A percentile compares a stretch with the other conserved stretches of the same genome.
Conservation (phyloP, 2,888 invertebrate genomes). For the Emesis castigata region DNA sequence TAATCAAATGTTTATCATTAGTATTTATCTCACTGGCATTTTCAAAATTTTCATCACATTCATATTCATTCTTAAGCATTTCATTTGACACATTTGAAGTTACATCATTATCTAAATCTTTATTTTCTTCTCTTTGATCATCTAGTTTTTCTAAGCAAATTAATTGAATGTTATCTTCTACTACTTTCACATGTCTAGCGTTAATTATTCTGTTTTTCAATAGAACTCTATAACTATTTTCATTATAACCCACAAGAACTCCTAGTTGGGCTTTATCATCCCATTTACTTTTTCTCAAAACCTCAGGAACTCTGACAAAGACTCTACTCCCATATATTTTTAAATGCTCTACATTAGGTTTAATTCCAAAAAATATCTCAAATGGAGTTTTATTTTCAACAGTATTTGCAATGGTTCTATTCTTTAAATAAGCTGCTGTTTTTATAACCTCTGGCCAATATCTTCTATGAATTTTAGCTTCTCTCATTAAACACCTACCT, state of each 20-base stretch:
- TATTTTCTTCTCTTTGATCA: constrained; percentile 28
- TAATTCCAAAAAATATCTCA: constrained; percentile 65
- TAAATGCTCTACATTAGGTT: constrained; percentile 64
- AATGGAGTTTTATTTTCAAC: constrained; percentile 34
- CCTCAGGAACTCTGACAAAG: constrained; percentile 68
- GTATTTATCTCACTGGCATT: constrained; percentile 28
- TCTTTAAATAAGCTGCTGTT: constrained; percentile 46
- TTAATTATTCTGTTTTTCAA: constrained; percentile 42
- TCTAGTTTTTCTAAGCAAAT: constrained; percentile 56
- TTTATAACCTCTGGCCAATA: constrained; percentile 48
- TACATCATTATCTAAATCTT: constrained; percentile 23
- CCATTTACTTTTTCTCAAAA: constrained; percentile 58
- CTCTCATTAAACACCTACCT: constrained; percentile 43
- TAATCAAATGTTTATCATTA: constrained; percentile 26
- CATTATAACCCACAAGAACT: constrained; percentile 41
- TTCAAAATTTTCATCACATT: constrained; percentile 41
- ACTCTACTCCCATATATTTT: constrained; percentile 69
- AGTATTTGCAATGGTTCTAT: constrained; percentile 34
- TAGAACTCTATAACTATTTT: no score
- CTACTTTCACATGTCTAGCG: constrained; percentile 64
- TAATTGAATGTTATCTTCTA: constrained; percentile 64
- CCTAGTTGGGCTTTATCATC: constrained; percentile 46
- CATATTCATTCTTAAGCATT: constrained; percentile 19
- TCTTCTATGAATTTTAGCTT: constrained; percentile 44
- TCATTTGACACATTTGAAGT: constrained; percentile 35